Percentiles rank a stretch among this genome's conserved stretches.
These are phyloP conservation scores for Mesoligia furuncula DNA, from an alignment of 2,888 invertebrate species.

Conservation along the genomic window DNA sequence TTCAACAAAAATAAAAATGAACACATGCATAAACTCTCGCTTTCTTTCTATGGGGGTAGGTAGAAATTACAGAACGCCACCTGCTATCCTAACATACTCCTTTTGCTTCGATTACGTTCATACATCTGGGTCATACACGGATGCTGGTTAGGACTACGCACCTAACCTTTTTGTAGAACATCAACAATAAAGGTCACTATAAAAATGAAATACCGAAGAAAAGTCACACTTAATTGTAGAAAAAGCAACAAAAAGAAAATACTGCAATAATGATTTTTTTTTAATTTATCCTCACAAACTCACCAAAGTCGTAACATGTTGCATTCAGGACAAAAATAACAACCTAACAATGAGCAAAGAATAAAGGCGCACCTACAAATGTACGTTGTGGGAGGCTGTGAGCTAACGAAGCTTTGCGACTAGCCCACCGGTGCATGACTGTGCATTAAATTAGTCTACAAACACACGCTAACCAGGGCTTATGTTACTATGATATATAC, in stretches of 20 bases:
- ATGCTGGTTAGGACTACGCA: background rate
- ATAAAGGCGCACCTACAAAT: constrained; percentile 43
- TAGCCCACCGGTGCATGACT: constrained; percentile 74
- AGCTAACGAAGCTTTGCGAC: constrained; percentile 73
- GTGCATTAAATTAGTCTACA: constrained; percentile 70
- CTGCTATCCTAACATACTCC: background rate
- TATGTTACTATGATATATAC: constrained; percentile 52
- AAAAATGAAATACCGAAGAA: background rate
- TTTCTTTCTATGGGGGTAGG: background rate
- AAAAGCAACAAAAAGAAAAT: background rate
- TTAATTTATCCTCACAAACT: background rate
- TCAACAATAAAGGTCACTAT: background rate
- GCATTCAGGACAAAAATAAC: constrained; percentile 32
- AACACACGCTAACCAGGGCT: constrained; percentile 58
- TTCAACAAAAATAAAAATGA: background rate
- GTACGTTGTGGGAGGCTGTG: constrained; percentile 43
- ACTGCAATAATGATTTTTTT: too few species aligned
- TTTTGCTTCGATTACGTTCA: background rate
- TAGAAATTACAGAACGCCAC: background rate
- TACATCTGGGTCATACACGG: background rate
- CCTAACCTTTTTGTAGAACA: background rate
- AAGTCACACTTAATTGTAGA: background rate
- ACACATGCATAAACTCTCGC: background rate
- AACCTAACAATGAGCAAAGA: constrained; percentile 52
- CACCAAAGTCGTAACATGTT: constrained; percentile 31